Evolutionary conservation across 2,888 invertebrate species (phyloP).

Genomic region (Phengaris arion): DNA sequence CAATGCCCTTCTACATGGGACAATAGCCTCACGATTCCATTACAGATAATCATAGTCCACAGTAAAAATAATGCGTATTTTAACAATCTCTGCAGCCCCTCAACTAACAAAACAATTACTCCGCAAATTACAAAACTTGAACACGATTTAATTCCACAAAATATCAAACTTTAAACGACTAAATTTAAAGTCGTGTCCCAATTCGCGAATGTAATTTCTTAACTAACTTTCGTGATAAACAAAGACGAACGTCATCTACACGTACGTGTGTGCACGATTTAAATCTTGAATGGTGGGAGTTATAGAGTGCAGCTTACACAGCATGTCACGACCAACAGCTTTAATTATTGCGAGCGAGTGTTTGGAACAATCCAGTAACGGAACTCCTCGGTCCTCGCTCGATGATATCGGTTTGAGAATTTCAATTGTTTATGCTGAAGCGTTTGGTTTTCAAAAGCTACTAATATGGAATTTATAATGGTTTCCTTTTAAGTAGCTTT

Average conservation of each 20-base stretch:
- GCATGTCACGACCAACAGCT: constrained; percentile 38
- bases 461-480: not conserved
- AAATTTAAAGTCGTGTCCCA: not conserved
- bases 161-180: not conserved
- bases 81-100: too few relatives aligned
- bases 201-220: constrained; percentile 22
- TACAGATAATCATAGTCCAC: too few relatives aligned
- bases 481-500: not conserved
- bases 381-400: constrained; percentile 33
- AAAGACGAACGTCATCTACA: constrained; percentile 22
- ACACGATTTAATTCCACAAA: constrained; percentile 3
- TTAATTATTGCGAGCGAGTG: constrained; percentile 42
- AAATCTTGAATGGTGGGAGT: constrained; percentile 13
- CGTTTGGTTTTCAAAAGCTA: not conserved
- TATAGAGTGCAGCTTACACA: constrained; percentile 34
- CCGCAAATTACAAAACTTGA: not conserved
- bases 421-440: constrained; percentile 9
- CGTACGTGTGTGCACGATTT: constrained; percentile 16
- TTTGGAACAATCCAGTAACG: constrained; percentile 41
- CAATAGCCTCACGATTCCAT: too few relatives aligned
- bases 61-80: too few relatives aligned
- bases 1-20: too few relatives aligned
- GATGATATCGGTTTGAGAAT: constrained; percentile 29
- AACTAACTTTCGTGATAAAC: constrained; percentile 22
- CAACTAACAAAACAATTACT: not conserved